A percentile compares a stretch with the other conserved stretches of the same genome.
Conservation (phyloP, 2,797 vertebrate species). For the Urosaurus nigricauda region DNA sequence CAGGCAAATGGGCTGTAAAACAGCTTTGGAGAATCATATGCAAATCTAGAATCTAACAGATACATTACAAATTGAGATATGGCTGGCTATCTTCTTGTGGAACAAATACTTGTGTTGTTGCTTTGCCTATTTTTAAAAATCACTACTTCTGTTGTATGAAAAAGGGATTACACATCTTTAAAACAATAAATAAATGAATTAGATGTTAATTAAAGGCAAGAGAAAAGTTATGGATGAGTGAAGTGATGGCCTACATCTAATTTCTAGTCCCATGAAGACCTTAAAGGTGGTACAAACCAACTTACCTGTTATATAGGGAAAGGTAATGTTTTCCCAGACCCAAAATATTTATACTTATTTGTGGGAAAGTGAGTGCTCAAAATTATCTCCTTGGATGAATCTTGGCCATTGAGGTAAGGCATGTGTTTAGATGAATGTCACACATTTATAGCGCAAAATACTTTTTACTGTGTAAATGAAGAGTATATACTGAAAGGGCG, state of each 20-base stretch:
- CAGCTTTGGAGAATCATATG: no score
- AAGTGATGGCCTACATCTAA: neutral
- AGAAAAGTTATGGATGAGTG: neutral
- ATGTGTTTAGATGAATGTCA: neutral
- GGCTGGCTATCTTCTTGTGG: neutral
- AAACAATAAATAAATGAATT: neutral
- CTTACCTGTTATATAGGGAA: neutral
- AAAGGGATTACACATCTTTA: neutral
- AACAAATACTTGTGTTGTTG: neutral
- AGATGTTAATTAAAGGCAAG: neutral
- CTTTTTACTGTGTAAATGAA: neutral
- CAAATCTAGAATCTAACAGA: no score
- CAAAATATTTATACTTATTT: neutral
- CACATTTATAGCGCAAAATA: neutral
- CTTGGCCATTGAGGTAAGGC: neutral
- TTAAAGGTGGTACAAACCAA: no score
- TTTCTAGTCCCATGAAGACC: no score
- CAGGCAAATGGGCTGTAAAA: no score
- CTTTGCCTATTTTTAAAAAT: neutral
- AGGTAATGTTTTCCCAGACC: neutral
- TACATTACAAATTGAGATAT: neutral
- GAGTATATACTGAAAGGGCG: neutral
- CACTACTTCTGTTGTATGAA: neutral
- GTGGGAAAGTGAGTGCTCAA: neutral
- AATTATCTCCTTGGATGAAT: neutral